Evolutionary conservation across 2,888 invertebrate genomes (phyloP).

Genomic region (Buathra laborator): DNA sequence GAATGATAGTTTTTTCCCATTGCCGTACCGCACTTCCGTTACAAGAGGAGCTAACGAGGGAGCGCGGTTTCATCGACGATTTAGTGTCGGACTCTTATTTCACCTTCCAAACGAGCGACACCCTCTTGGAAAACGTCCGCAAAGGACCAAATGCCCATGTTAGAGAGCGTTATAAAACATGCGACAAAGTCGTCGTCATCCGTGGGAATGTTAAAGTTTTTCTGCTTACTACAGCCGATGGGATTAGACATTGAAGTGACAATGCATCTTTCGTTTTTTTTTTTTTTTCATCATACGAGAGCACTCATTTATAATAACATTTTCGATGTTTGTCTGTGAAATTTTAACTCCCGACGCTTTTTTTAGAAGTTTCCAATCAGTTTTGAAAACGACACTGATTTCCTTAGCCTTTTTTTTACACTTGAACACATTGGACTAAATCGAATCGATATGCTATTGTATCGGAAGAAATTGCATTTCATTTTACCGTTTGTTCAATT

Average conservation of each 20-base stretch:
- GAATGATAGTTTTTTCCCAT: neutral
- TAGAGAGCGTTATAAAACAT: slow-evolving; percentile 14
- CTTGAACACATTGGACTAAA: neutral
- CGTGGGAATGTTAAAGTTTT: slow-evolving; percentile 8
- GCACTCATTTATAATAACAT: slow-evolving; percentile 9
- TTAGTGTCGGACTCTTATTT: slow-evolving; percentile 1
- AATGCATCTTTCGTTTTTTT: neutral
- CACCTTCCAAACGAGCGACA: neutral
- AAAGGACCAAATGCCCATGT: neutral
- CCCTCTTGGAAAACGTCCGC: slow-evolving; percentile 27
- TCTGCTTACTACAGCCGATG: slow-evolving; percentile 13
- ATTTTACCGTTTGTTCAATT: neutral
- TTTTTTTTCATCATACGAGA: neutral
- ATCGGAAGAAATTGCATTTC: neutral
- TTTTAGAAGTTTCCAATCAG: neutral
- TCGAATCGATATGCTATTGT: neutral
- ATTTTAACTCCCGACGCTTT: neutral
- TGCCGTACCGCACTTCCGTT: neutral
- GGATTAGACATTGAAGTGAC: neutral
- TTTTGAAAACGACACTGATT: neutral
- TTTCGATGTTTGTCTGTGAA: neutral
- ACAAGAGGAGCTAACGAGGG: neutral
- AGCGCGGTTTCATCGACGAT: slow-evolving; percentile 12
- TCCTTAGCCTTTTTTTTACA: neutral
- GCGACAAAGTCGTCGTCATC: slow-evolving; percentile 30